Conservation (phyloP, 2,113 vertebrate genomes). For the Myodes glareolus region DNA sequence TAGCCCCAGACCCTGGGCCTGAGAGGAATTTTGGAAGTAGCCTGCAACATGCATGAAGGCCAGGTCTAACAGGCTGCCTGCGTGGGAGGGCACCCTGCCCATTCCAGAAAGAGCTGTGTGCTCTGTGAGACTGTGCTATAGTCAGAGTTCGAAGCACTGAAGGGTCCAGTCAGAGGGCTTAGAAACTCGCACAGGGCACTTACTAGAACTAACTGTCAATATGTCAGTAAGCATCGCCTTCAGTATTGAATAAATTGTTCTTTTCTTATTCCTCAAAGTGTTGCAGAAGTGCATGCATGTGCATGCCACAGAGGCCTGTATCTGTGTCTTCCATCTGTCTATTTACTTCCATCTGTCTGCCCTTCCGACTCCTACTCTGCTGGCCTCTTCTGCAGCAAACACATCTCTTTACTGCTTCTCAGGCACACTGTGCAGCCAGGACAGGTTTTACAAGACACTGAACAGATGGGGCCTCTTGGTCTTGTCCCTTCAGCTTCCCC, state of each 20-base stretch:
- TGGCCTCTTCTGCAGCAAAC: not conserved
- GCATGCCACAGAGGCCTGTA: not conserved
- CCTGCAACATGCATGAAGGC: not conserved
- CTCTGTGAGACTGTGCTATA: not conserved
- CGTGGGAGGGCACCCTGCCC: not conserved
- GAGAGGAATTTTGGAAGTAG: not conserved
- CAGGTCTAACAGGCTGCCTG: no score
- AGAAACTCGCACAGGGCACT: not conserved
- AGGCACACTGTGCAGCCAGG: not conserved
- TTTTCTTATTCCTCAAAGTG: not conserved
- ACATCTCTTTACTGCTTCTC: not conserved
- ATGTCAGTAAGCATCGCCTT: not conserved
- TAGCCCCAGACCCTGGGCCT: not conserved
- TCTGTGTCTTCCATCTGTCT: not conserved
- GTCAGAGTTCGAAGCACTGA: rapidly evolving
- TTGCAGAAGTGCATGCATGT: not conserved
- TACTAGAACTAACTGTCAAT: not conserved
- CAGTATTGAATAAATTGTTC: not conserved
- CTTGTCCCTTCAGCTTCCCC: not conserved
- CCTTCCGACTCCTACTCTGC: not conserved
- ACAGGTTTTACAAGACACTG: not conserved
- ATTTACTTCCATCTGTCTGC: not conserved
- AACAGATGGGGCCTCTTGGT: not conserved
- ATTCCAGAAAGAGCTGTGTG: no score
- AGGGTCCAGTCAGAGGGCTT: not conserved